Evolutionary conservation across 2,113 vertebrate genomes (phyloP).

Genomic region (Spea bombifrons): DNA sequence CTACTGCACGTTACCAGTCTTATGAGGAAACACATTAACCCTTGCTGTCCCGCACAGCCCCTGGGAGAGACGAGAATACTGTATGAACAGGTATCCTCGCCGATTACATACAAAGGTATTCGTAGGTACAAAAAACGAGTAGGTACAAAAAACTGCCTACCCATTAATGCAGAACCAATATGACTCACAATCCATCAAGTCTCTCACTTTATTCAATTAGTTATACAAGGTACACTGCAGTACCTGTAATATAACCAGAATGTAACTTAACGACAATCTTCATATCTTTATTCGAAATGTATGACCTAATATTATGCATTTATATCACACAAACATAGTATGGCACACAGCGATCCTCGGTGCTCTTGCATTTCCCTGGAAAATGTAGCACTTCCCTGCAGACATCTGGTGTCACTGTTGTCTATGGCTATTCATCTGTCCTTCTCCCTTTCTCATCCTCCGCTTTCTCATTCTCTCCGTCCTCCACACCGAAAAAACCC

Average conservation of each 20-base stretch:
- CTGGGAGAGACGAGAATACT: not conserved
- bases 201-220: not conserved
- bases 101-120: not conserved
- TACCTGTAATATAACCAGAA: not conserved
- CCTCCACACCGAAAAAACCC: constrained; percentile 36
- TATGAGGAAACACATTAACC: constrained; percentile 11
- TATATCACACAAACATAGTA: constrained; percentile 9
- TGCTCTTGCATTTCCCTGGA: constrained; percentile 14
- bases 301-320: constrained; percentile 8
- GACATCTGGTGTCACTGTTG: constrained; percentile 49
- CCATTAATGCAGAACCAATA: not conserved
- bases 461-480: constrained; percentile 44
- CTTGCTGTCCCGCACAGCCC: not conserved
- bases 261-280: constrained; percentile 29
- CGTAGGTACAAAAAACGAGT: not conserved
- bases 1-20: constrained; percentile 4
- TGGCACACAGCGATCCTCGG: constrained; percentile 20
- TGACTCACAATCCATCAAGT: constrained; percentile 6
- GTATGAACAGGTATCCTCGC: not conserved
- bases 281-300: not conserved
- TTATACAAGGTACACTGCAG: constrained; percentile 16
- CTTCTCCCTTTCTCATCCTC: constrained; percentile 45
- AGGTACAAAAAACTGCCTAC: constrained; percentile 2
- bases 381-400: constrained; percentile 47
- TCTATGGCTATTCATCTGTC: constrained; percentile 46